Conservation (phyloP, 2,888 invertebrate genomes). For the Pteria penguin region DNA sequence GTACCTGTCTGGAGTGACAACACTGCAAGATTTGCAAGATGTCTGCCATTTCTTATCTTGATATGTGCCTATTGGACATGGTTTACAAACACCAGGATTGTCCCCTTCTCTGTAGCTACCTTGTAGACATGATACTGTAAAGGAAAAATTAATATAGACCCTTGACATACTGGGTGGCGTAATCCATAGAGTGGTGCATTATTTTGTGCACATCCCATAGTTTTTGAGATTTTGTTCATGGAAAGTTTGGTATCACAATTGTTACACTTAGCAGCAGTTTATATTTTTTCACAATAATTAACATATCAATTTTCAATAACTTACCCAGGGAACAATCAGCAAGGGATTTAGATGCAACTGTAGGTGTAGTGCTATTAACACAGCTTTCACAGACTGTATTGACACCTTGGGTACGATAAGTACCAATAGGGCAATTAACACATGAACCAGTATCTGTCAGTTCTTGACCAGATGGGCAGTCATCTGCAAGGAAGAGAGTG, state of each 20-base stretch:
- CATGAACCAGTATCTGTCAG: conserved; percentile 90
- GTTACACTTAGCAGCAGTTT: too few relatives aligned
- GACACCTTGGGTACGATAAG: conserved; percentile 49
- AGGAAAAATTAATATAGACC: too few relatives aligned
- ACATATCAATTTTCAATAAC: conserved; percentile 29
- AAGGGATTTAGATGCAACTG: conserved; percentile 88
- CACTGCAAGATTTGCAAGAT: conserved; percentile 84
- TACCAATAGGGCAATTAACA: conserved; percentile 83
- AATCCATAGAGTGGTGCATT: too few relatives aligned
- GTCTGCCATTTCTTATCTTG: conserved; percentile 84
- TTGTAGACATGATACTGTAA: conserved; percentile 86
- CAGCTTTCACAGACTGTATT: conserved; percentile 48
- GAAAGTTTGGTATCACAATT: too few relatives aligned
- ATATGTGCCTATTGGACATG: conserved; percentile 84
- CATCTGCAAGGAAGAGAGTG: too few relatives aligned
- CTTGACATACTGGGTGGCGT: too few relatives aligned
- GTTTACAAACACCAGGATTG: conserved; percentile 88
- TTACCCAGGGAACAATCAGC: conserved; percentile 74
- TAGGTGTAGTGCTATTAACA: conserved; percentile 91
- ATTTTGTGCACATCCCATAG: too few relatives aligned
- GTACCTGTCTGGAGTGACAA: conserved; percentile 25
- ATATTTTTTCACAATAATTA: too few relatives aligned
- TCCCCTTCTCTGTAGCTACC: conserved; percentile 88
- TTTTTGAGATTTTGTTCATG: too few relatives aligned
- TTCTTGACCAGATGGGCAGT: conserved; percentile 58